phyloP scores from a whole-genome alignment of 1,140 invertebrate genomes.

The Drosophila lini region DNA sequence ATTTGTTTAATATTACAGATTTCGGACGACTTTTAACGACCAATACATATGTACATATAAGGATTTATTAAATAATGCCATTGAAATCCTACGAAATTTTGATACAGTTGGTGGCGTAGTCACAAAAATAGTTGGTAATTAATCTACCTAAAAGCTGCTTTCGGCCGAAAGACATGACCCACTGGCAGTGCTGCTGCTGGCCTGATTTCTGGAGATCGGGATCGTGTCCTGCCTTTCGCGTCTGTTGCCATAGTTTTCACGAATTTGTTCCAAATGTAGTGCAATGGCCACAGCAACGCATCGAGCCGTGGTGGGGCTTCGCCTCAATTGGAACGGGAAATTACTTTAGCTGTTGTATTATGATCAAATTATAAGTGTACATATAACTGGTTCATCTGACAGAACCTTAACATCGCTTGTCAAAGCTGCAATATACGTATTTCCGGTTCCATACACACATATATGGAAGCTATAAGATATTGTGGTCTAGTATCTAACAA shows the following conservation, averaged over 20 bases:
- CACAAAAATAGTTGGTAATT: slow-evolving; percentile 3
- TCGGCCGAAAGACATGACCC: slow-evolving; percentile 18
- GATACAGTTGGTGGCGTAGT: neutral
- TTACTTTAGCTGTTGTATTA: neutral
- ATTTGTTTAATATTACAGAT: neutral
- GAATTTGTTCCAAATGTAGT: slow-evolving; percentile 31
- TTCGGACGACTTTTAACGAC: neutral
- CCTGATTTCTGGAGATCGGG: neutral
- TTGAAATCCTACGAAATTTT: too few species aligned
- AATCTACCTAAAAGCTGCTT: slow-evolving; percentile 11
- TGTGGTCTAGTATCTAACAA: too few species aligned
- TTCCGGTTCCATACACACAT: neutral
- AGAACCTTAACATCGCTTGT: neutral
- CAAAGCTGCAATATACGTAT: neutral
- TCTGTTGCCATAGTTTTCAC: slow-evolving; percentile 23
- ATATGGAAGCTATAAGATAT: too few species aligned
- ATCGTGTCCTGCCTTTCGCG: slow-evolving; percentile 32
- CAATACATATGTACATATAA: neutral
- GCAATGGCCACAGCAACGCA: slow-evolving; percentile 8
- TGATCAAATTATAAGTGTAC: neutral
- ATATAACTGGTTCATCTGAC: neutral
- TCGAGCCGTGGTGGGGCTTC: neutral
- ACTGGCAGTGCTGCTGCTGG: slow-evolving; percentile 1
- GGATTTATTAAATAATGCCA: neutral
- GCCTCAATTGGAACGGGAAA: neutral